Evolutionary conservation across 2,888 invertebrate species (phyloP).

Genomic region (Dicyrtoma fusca): DNA sequence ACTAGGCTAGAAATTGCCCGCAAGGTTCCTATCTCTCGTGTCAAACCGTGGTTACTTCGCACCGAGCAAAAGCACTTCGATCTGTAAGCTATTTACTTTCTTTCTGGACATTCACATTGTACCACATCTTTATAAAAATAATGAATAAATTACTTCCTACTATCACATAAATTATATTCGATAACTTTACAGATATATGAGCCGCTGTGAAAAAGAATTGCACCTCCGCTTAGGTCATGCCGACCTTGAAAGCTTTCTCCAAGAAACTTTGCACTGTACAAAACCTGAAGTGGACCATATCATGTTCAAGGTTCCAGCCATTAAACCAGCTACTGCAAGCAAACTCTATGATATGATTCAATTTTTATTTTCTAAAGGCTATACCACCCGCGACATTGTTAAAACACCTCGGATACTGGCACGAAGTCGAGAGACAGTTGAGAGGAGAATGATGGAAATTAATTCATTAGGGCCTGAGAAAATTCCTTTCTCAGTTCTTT

Average conservation of each 20-base stretch:
- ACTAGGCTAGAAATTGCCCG: conserved; percentile 4
- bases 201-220: conserved; percentile 11
- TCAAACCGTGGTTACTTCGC: conserved; percentile 47
- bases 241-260: conserved; percentile 37
- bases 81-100: conserved; percentile 9
- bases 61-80: conserved; percentile 19
- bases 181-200: conserved; percentile 23
- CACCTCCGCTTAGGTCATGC: conserved; percentile 27
- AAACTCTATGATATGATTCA: conserved; percentile 46
- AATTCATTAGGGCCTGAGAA: neutral
- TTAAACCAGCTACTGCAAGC: conserved; percentile 33
- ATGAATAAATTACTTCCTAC: neutral
- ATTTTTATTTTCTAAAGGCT: conserved; percentile 36
- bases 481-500: conserved; percentile 21
- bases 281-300: conserved; percentile 6
- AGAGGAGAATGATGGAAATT: conserved; percentile 34
- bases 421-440: conserved; percentile 39
- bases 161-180: neutral
- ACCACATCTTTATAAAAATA: neutral
- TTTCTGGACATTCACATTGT: neutral
- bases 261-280: conserved; percentile 30
- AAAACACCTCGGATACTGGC: conserved; percentile 42
- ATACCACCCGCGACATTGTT: conserved; percentile 30
- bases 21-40: conserved; percentile 12
- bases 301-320: conserved; percentile 32